Base-by-base conservation (phyloP, 1,140 invertebrate species). In the Mesaphorura yosii region DNA sequence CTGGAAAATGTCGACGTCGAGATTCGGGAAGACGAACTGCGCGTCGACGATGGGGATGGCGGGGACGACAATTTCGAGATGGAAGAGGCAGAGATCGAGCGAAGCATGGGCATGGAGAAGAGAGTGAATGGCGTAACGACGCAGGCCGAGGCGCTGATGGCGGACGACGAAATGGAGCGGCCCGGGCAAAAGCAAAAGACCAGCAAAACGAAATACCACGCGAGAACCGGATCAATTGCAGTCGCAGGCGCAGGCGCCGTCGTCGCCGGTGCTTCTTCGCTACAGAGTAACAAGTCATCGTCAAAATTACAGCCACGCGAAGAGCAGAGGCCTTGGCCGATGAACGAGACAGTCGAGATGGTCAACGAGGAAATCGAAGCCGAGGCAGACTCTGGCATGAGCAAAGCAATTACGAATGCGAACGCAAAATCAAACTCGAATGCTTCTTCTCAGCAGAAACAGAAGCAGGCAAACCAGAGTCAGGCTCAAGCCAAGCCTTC, bases 381-480 rank as follows among this genome's bases (percentile, higher is more conserved):
- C 17, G 46, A 7, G n/a, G 20, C n/a, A 6, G 31, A 20, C 44
- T 48, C 6, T 19, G 42, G 48, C 51, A 45, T 31, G 39, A 39
- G 23, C 50, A 49, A 57, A 44, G 26, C 39, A 56, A 20, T 17
- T n/a, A 29, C 40, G 4, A 25, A 7, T 53, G 27, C 39, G 25
- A 5, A 55, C 6, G 51, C 44, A 57, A 31, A 51, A 58, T 3
- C 19, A 10, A 48, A 19, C 5, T 45, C n/a, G 34, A 46, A 25
- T 2, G 78, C 81, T n/a, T n/a, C n/a, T n/a, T n/a, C n/a, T n/a
- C n/a, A 51, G 65, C 69, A 23, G 78, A 79, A 63, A 72, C 82
- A 12, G 70, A 72, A 19, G 68, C 40, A 10, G 17, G n/a, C 6
- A 22, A 42, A 42, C 7, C 7, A 6, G 40, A 42, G 7, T n/a